Evolutionary conservation across 2,888 invertebrate genomes (phyloP).

Genomic region (Lasiommata megera): DNA sequence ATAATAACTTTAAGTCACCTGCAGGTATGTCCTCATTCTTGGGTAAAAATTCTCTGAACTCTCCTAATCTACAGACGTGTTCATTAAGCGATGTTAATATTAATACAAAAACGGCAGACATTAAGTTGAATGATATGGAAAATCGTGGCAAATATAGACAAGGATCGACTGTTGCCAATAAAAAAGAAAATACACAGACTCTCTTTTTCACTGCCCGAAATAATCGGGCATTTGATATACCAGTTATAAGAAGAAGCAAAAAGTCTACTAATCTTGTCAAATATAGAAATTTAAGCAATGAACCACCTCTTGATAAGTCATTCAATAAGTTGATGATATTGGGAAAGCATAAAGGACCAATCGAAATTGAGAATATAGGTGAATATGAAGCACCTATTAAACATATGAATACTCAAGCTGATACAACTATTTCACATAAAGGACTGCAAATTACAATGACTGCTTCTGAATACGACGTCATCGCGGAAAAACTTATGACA

Average conservation of each 20-base stretch:
- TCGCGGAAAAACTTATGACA: conserved; percentile 55
- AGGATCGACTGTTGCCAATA: not conserved
- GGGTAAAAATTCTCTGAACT: conserved; percentile 35
- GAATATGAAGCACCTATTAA: conserved; percentile 35
- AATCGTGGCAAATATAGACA: conserved; percentile 6
- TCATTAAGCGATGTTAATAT: conserved; percentile 1
- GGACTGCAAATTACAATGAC: conserved; percentile 44
- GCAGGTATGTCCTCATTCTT: conserved; percentile 32
- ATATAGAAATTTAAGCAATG: conserved; percentile 53
- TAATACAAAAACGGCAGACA: not conserved
- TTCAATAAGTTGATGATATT: conserved; percentile 55
- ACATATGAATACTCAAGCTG: conserved; percentile 41
- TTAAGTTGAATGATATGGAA: not conserved
- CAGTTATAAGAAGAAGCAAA: conserved; percentile 52
- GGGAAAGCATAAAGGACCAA: conserved; percentile 39
- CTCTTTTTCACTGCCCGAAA: conserved; percentile 51
- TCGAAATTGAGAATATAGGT: conserved; percentile 12
- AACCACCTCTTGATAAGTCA: conserved; percentile 54
- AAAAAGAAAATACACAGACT: conserved; percentile 33
- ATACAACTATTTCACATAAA: conserved; percentile 38
- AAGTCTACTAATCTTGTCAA: conserved; percentile 67
- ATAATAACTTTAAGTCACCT: conserved; percentile 36
- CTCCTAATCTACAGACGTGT: conserved; percentile 6
- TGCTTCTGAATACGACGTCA: conserved; percentile 47
- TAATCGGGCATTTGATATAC: conserved; percentile 31